Base-by-base conservation (phyloP, 2,113 vertebrate species). In the Silurus glanis region DNA sequence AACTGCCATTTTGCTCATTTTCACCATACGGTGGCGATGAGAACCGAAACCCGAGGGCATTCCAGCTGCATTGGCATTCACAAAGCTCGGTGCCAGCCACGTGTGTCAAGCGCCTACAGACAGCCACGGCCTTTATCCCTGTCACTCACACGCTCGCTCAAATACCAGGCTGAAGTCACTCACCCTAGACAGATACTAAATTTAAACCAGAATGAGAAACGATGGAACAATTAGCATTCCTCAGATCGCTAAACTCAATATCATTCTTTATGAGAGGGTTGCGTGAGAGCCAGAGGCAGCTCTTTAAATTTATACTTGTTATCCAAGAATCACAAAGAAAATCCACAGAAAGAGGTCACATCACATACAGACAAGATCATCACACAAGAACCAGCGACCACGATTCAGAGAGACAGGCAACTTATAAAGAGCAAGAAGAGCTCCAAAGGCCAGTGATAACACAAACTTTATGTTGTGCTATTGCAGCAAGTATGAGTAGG, bases 61-160 rank as follows among this genome's bases (percentile, higher is more conserved):
- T 80, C 56, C 14, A 49, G 86, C 37, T 66, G 82, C 87, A 85
- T 88, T 87, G 86, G 84, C 82, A 90, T 90, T 90, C 87, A 85
- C 59, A 4, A 51, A 85, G 66, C 85, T 72, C 56, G 13, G 66
- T 83, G 85, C 80, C 83, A 66, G 59, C 69, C 58, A 74, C 25
- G 76, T 66, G 64, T 75, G 81, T 72, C 83, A 84, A 82, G 78
- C 51, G 85, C 89, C 87, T 85, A 83, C 85, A 87, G 87, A 85
- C 55, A 66, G 74, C 59, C 7, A 28, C 9, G 25, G 72, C 87
- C 87, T 90, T 90, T 90, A 62, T 45, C 85, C 69, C 67, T 67
- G 85, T 80, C 89, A 88, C 87, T 89, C 87, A 90, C 21, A 78
- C 71, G 23, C 59, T 56, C 16, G 66, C 47, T 58, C 66, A 83